phyloP scores from a whole-genome alignment of 2,113 vertebrate genomes.

The Chionodraco myersi region DNA sequence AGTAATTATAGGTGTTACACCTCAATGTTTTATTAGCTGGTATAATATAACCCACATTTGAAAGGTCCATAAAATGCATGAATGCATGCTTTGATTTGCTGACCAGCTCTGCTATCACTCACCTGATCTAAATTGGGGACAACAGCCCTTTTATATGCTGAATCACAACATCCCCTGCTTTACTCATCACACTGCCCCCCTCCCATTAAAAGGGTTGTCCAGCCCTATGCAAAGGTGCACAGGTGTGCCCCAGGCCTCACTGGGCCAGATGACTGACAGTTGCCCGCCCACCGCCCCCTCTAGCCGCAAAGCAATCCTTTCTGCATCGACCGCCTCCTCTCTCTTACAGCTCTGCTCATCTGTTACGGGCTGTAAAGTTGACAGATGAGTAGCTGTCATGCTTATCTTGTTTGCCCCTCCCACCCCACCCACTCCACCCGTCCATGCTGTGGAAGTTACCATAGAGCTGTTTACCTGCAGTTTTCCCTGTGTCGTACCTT shows the following conservation, averaged over 20 bases:
- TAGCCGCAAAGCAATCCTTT: conserved; percentile 59
- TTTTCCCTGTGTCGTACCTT: background rate
- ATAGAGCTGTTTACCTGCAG: conserved; percentile 6
- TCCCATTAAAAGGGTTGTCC: conserved; percentile 42
- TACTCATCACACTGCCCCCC: conserved; percentile 50
- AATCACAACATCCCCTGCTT: conserved; percentile 64
- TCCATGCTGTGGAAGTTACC: conserved; percentile 27
- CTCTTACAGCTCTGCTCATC: conserved; percentile 61
- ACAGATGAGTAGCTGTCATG: conserved; percentile 51
- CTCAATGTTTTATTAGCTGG: conserved; percentile 28
- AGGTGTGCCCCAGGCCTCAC: conserved; percentile 71
- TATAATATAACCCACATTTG: conserved; percentile 28
- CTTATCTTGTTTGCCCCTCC: conserved; percentile 54
- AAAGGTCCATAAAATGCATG: conserved; percentile 42
- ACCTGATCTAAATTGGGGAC: conserved; percentile 47
- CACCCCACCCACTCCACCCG: conserved; percentile 19
- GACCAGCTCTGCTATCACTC: conserved; percentile 54
- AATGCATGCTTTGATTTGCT: conserved; percentile 53
- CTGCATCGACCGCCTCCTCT: conserved; percentile 32
- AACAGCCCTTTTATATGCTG: conserved; percentile 58
- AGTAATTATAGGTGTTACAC: conserved; percentile 34
- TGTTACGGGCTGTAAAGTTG: conserved; percentile 71
- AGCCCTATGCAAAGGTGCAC: conserved; percentile 51
- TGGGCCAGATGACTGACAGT: conserved; percentile 67
- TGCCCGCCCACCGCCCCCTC: conserved; percentile 57